These are phyloP conservation scores for Mythimna impura DNA, from an alignment of 2,888 invertebrate species.

Conservation along the genomic window DNA sequence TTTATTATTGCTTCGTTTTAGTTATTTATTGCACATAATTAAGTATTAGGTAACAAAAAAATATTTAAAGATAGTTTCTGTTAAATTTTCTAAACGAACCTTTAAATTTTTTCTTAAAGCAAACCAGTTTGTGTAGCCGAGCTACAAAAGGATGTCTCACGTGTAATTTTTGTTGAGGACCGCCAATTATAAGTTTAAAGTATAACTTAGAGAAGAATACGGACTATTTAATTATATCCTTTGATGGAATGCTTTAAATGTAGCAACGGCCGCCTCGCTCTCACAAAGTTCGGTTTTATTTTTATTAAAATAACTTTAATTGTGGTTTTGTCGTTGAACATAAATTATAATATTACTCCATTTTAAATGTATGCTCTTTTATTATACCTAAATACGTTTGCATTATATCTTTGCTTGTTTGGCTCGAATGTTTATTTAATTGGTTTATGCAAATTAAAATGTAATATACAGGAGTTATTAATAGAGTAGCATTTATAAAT, in stretches of 20 bases:
- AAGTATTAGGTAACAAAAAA: neutral
- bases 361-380: slow-evolving; percentile 36
- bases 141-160: slow-evolving; percentile 72
- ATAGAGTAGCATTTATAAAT: neutral
- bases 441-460: slow-evolving; percentile 14
- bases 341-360: slow-evolving; percentile 37
- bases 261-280: slow-evolving; percentile 64
- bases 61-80: neutral
- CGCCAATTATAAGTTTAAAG: slow-evolving; percentile 80
- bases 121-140: slow-evolving; percentile 54
- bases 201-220: slow-evolving; percentile 75
- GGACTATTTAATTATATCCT: slow-evolving; percentile 77
- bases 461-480: neutral
- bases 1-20: neutral
- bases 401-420: slow-evolving; percentile 6
- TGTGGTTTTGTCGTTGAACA: slow-evolving; percentile 58
- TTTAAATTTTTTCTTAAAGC: slow-evolving; percentile 32
- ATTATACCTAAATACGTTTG: slow-evolving; percentile 2
- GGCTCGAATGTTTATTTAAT: slow-evolving; percentile 15
- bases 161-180: slow-evolving; percentile 76
- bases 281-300: slow-evolving; percentile 67
- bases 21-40: neutral
- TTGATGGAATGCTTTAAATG: slow-evolving; percentile 77
- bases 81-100: slow-evolving; percentile 5
- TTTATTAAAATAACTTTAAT: slow-evolving; percentile 66